These are phyloP conservation scores for Ahaetulla prasina DNA, from an alignment of 2,113 vertebrate genomes.

Conservation along the genomic window DNA sequence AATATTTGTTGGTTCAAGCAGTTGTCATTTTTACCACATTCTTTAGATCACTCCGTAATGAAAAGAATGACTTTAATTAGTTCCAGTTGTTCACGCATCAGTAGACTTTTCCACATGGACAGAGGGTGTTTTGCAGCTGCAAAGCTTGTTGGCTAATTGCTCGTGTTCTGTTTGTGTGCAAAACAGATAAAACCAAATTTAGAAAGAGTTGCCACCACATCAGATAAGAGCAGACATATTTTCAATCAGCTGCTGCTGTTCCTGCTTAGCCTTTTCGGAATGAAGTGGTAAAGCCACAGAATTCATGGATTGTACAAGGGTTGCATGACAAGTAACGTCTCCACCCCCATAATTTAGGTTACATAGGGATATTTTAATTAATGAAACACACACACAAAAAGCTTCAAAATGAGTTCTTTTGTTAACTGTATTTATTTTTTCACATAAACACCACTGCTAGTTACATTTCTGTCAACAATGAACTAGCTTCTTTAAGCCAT, in stretches of 20 bases:
- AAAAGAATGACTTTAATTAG: conserved; percentile 60
- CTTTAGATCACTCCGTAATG: conserved; percentile 40
- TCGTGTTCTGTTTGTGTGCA: conserved; percentile 60
- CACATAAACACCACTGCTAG: background rate
- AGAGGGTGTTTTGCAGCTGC: conserved; percentile 56
- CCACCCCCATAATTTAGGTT: background rate
- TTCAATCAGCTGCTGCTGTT: conserved; percentile 37
- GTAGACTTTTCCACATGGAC: conserved; percentile 48
- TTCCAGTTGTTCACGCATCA: conserved; percentile 52
- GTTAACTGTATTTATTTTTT: background rate
- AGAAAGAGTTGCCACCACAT: conserved; percentile 53
- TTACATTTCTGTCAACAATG: background rate
- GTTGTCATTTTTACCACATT: conserved; percentile 37
- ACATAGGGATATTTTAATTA: background rate
- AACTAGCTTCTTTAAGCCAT: background rate
- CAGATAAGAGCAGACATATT: conserved; percentile 48
- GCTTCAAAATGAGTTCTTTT: background rate
- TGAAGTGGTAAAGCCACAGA: background rate
- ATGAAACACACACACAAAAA: background rate
- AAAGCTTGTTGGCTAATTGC: conserved; percentile 63
- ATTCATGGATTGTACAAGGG: background rate
- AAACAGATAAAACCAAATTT: conserved; percentile 66
- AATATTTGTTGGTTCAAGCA: conserved; percentile 4
- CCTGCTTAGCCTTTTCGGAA: conserved; percentile 29
- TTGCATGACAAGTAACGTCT: background rate